Conservation (phyloP, 1,140 invertebrate genomes). For the Apolygus lucorum region DNA sequence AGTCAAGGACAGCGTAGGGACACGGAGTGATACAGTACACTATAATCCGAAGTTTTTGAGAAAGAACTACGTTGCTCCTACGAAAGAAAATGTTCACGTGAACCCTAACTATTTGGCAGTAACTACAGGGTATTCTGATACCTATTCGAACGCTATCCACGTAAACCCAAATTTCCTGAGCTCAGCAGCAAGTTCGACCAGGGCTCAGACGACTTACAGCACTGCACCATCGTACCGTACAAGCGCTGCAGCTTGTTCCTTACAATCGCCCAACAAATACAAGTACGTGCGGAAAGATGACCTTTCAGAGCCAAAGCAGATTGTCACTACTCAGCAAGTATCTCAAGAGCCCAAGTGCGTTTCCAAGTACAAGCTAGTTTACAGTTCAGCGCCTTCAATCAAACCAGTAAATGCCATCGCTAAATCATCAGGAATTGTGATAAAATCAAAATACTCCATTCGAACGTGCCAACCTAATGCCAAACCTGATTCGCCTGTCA, state of each 20-base stretch:
- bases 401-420: background rate
- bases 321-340: too few relatives aligned
- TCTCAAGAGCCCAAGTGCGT: background rate
- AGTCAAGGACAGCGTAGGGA: background rate
- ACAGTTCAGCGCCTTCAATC: background rate
- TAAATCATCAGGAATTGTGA: background rate
- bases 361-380: background rate
- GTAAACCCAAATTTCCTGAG: conserved; percentile 14
- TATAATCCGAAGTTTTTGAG: conserved; percentile 20
- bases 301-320: too few relatives aligned
- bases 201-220: background rate
- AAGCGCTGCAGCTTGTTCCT: background rate
- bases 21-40: conserved; percentile 19
- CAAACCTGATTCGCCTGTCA: too few relatives aligned
- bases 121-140: background rate
- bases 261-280: background rate
- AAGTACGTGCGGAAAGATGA: conserved; percentile 1
- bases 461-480: background rate
- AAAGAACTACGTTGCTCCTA: background rate
- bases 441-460: background rate
- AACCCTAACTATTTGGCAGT: conserved; percentile 16
- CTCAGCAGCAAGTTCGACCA: background rate
- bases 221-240: background rate
- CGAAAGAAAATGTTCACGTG: conserved; percentile 17
- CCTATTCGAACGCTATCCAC: background rate